Percentiles rank a stretch among this genome's conserved stretches.
Conservation (phyloP, 2,113 vertebrate genomes). For the Tyto alba region DNA sequence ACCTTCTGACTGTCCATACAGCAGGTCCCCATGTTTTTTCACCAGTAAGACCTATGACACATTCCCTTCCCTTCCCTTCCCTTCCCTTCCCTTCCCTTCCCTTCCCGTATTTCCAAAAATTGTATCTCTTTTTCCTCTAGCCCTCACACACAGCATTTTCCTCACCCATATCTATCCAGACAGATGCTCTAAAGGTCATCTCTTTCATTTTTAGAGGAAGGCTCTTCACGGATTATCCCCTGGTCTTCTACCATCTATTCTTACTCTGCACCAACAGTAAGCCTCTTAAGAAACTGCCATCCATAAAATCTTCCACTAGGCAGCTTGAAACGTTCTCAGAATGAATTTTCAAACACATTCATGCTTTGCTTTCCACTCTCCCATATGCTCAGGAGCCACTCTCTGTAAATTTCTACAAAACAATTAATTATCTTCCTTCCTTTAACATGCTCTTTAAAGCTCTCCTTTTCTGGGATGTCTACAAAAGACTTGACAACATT, state of each 20-base stretch:
- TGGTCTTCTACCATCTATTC: not conserved
- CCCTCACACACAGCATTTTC: not conserved
- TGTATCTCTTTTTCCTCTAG: not conserved
- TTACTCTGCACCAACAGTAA: not conserved
- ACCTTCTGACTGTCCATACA: not conserved
- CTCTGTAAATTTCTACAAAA: not conserved
- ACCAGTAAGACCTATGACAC: not conserved
- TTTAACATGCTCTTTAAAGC: not conserved
- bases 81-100: not conserved
- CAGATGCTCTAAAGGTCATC: not conserved
- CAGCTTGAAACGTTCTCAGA: not conserved
- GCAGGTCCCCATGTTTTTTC: not conserved
- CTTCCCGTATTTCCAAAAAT: not conserved
- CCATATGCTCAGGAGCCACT: not conserved
- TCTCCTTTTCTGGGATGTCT: not conserved
- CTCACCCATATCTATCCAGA: not conserved
- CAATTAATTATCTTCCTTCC: not conserved
- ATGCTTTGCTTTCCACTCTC: not conserved
- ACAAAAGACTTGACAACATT: slow-evolving; percentile 21
- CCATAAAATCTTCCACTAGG: not conserved
- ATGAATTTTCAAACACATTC: not conserved
- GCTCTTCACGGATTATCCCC: not conserved
- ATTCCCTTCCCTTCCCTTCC: not conserved
- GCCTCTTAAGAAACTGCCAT: not conserved
- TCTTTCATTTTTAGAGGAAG: not conserved